A percentile compares a stretch with the other conserved stretches of the same genome.
Conservation (phyloP, 2,888 invertebrate species). For the Calameuta pallipes region DNA sequence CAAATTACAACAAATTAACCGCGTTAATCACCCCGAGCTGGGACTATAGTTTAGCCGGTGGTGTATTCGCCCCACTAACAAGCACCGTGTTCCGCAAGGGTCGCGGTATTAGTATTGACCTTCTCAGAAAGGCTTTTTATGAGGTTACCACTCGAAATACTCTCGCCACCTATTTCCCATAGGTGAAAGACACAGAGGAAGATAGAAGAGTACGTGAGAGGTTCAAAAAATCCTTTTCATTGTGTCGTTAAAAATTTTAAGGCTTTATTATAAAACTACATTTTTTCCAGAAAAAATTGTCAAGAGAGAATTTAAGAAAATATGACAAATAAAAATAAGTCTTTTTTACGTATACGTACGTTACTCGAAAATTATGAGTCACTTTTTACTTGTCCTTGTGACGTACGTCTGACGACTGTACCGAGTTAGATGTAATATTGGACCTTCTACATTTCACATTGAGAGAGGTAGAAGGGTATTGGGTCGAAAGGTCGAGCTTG, state of each 20-base stretch:
- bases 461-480: neutral
- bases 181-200: neutral
- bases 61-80: conserved; percentile 10
- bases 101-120: conserved; percentile 33
- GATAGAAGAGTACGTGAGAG: neutral
- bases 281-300: neutral
- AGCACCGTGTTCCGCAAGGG: conserved; percentile 14
- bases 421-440: neutral
- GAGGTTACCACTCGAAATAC: neutral
- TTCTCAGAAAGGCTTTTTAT: neutral
- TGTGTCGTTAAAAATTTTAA: neutral
- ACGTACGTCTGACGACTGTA: neutral
- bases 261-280: neutral
- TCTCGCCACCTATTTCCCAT: neutral
- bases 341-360: neutral
- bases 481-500: conserved; percentile 19
- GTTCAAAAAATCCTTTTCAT: neutral
- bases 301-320: neutral
- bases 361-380: neutral
- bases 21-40: conserved; percentile 54
- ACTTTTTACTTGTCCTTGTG: neutral
- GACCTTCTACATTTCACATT: neutral
- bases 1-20: conserved; percentile 62
- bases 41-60: conserved; percentile 45
- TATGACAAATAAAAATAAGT: neutral